Evolutionary conservation across 2,797 vertebrate genomes (phyloP).

Genomic region (Pantherophis alleghaniensis): DNA sequence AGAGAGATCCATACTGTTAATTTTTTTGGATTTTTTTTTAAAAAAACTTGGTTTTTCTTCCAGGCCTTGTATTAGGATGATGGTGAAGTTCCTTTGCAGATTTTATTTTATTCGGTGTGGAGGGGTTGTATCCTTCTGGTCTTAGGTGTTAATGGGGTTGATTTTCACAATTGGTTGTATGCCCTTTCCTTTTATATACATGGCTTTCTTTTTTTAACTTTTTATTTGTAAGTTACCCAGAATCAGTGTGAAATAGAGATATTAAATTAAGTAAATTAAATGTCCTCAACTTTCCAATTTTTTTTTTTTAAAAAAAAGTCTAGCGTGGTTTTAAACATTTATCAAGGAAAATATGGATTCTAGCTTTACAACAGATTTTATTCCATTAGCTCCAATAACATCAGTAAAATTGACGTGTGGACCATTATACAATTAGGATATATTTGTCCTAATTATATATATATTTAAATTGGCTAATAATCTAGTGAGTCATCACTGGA

Average conservation of each 20-base stretch:
- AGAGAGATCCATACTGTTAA: not conserved
- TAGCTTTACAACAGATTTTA: not conserved
- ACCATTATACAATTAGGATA: not conserved
- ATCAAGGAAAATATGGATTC: not conserved
- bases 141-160: not conserved
- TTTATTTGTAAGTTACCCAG: not conserved
- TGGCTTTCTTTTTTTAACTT: not conserved
- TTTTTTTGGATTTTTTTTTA: not conserved
- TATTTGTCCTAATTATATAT: no score
- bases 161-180: not conserved
- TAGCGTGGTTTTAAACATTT: not conserved
- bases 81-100: not conserved
- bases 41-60: not conserved
- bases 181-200: not conserved
- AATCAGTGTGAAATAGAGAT: not conserved
- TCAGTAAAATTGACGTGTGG: not conserved
- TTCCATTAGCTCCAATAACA: not conserved
- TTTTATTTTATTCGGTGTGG: not conserved
- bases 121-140: not conserved
- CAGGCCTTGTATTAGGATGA: not conserved
- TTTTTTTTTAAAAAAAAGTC: not conserved
- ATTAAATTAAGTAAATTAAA: not conserved
- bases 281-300: not conserved
- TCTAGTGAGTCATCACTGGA: not conserved
- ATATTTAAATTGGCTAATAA: not conserved